Conservation (phyloP, 2,888 invertebrate species). For the Ennomos quercinarius region DNA sequence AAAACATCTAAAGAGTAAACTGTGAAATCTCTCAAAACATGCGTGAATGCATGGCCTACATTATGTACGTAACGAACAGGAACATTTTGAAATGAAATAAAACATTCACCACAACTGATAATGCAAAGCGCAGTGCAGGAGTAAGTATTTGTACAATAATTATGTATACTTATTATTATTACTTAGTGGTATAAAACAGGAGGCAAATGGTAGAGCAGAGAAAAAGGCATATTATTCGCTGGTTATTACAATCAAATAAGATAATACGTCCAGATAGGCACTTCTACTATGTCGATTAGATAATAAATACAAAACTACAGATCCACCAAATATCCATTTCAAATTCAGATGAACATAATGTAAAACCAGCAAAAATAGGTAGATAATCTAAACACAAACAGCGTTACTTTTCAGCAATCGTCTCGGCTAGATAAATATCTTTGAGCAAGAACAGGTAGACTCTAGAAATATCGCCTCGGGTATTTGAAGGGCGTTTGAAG, state of each 20-base stretch:
- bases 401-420: conserved; percentile 26
- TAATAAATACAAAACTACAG: not conserved
- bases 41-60: conserved; percentile 47
- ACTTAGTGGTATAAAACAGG: conserved; percentile 14
- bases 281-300: not conserved
- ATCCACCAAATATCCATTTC: not conserved
- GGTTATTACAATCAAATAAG: not conserved
- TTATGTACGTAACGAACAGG: conserved; percentile 7
- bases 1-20: conserved; percentile 51
- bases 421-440: conserved; percentile 16
- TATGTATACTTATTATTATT: too few relatives aligned
- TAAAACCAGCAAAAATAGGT: conserved; percentile 23
- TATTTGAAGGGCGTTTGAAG: conserved; percentile 60
- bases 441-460: conserved; percentile 41
- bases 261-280: too few relatives aligned
- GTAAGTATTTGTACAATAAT: not conserved
- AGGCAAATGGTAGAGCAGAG: conserved; percentile 5
- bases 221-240: not conserved
- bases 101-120: conserved; percentile 5
- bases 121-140: not conserved
- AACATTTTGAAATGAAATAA: conserved; percentile 14
- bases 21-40: conserved; percentile 55
- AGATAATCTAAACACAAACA: conserved; percentile 29
- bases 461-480: conserved; percentile 39
- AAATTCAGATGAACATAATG: conserved; percentile 1